A percentile compares a stretch with the other conserved stretches of the same genome.
Evolutionary conservation across 2,888 invertebrate genomes (phyloP).

Genomic region (Tineola bisselliella): DNA sequence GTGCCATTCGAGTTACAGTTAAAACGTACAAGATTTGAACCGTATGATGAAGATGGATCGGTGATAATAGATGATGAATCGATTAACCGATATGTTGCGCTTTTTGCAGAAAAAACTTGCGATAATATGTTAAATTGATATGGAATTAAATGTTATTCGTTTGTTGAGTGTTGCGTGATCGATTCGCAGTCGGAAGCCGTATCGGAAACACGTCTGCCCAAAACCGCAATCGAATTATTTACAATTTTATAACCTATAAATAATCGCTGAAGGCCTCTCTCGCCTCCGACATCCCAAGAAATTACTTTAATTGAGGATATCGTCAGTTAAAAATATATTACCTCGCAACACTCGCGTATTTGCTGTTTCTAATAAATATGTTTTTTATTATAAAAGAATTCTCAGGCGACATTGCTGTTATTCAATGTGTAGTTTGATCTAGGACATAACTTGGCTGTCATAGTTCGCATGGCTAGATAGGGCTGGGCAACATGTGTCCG

Average conservation of each 20-base stretch:
- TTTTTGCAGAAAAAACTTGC: not conserved
- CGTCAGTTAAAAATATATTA: slow-evolving; percentile 22
- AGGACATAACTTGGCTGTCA: slow-evolving; percentile 55
- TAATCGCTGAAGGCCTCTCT: slow-evolving; percentile 46
- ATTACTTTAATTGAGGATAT: slow-evolving; percentile 33
- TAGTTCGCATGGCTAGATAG: slow-evolving; percentile 49
- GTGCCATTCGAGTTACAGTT: not conserved
- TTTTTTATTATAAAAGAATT: slow-evolving; percentile 14
- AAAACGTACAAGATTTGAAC: not conserved
- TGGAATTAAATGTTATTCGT: slow-evolving; percentile 3
- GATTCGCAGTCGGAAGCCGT: slow-evolving; percentile 41
- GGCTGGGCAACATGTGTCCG: slow-evolving; percentile 26
- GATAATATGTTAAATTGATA: slow-evolving; percentile 10
- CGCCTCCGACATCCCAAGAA: slow-evolving; percentile 25
- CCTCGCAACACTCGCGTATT: slow-evolving; percentile 21
- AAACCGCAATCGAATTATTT: slow-evolving; percentile 61
- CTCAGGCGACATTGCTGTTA: slow-evolving; percentile 25
- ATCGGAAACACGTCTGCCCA: slow-evolving; percentile 61
- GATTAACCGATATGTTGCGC: slow-evolving; percentile 5
- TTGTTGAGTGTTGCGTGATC: slow-evolving; percentile 43
- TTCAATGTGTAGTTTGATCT: slow-evolving; percentile 29
- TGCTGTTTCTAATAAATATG: not conserved
- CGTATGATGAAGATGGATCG: slow-evolving; percentile 3
- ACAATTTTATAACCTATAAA: slow-evolving; percentile 47
- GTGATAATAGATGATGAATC: slow-evolving; percentile 4